Base-by-base conservation (phyloP, 2,888 invertebrate species). In the Xanthorhoe spadicearia region DNA sequence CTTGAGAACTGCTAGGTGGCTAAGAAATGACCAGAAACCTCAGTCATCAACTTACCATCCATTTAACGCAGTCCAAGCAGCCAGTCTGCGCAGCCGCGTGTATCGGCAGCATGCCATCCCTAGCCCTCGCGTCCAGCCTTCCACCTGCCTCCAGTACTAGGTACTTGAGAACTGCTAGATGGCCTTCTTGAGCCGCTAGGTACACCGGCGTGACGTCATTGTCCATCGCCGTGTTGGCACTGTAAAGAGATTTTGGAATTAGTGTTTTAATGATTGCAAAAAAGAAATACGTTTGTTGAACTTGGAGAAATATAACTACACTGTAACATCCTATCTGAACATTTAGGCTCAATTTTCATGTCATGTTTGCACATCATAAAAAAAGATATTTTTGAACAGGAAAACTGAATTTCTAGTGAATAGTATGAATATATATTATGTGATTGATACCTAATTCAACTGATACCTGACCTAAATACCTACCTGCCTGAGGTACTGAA, bases 71-170 rank as follows among this genome's bases (percentile, higher is more conserved):
- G 84, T 96, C 95, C 65, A 97, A 89, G 78, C 97, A 97, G 19
- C 97, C 97, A 94, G 97, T 97, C 94, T 98, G 98, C 67, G 97
- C 97, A 55, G 98, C 97, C 9, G 97, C 97, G 88, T 98, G 98
- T 66, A 98, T 95, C 59, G 97, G 97, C 68, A 97, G 96, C 97
- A 98, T 98, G 48, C 97, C 98, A 89, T 98, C 98, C 80, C 97
- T 95, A 51, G 97, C 97, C 48, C 97, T 92, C 1, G 97, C 96
- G 82, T 97, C 96, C 64, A 97, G 90, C 32, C 97, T 95, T 0
- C 97, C 97, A 4, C 97, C 97, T 5, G 97, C 97, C 85, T 97
- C 96, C 78, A 96, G 93, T 67, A 97, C 97, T 80, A 98, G 93
- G 90, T 97, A 97, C 86, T 97, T 96, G 62, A 98, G 94, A 53